Conservation (phyloP, 2,113 vertebrate genomes). For the Proterorhinus semilunaris region DNA sequence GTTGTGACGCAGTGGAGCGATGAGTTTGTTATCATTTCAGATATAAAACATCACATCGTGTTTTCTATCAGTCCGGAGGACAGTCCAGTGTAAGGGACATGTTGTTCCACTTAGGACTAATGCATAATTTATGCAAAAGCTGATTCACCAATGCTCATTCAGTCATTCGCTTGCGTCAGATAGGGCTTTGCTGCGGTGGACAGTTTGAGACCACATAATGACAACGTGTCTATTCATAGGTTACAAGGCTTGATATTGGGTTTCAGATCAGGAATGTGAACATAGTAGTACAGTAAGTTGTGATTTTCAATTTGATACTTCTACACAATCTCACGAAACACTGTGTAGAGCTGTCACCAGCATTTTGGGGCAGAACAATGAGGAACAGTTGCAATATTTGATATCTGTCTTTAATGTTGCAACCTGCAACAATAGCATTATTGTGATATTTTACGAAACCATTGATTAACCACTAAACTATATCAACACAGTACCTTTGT, state of each 20-base stretch:
- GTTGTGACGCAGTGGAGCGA: too few relatives aligned
- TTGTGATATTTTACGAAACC: too few relatives aligned
- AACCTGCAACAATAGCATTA: too few relatives aligned
- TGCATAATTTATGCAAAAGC: constrained; percentile 2
- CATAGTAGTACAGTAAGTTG: constrained; percentile 5
- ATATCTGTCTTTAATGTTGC: too few relatives aligned
- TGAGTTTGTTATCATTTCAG: constrained; percentile 13
- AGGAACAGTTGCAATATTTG: too few relatives aligned
- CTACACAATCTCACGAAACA: too few relatives aligned
- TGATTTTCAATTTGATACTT: too few relatives aligned
- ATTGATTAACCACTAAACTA: too few relatives aligned
- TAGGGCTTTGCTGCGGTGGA: constrained; percentile 41
- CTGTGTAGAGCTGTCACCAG: too few relatives aligned
- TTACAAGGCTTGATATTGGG: constrained; percentile 39
- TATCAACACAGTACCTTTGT: too few relatives aligned
- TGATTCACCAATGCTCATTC: constrained; percentile 12
- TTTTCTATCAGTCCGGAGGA: constrained; percentile 5
- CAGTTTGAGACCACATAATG: constrained; percentile 11
- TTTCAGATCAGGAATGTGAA: constrained; percentile 36
- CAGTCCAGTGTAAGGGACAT: constrained; percentile 9
- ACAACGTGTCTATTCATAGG: constrained; percentile 25
- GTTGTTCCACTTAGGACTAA: constrained; percentile 19
- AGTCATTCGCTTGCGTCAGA: constrained; percentile 17
- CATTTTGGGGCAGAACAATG: too few relatives aligned
- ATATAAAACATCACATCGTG: constrained; percentile 12